Evolutionary conservation across 1,140 invertebrate genomes (phyloP).

Genomic region (Ylistrum balloti): DNA sequence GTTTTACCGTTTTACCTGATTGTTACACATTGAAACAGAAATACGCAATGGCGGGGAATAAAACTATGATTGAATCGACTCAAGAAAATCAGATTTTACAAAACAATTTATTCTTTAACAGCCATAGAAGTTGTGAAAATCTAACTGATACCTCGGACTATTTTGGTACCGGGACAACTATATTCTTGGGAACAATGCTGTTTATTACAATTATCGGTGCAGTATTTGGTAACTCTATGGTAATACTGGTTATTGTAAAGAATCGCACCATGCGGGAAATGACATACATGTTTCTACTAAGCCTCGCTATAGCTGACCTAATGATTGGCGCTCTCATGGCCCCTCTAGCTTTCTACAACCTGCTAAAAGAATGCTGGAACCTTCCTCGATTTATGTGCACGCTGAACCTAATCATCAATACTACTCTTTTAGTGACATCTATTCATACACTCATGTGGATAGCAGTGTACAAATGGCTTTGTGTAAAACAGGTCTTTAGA

Average conservation of each 20-base stretch:
- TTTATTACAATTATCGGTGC: constrained; percentile 39
- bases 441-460: constrained; percentile 84
- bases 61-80: not conserved
- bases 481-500: not conserved
- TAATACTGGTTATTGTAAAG: constrained; percentile 48
- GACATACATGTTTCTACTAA: constrained; percentile 81
- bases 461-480: constrained; percentile 79
- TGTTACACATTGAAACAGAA: no score
- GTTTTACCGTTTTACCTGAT: no score
- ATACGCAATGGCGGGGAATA: not conserved
- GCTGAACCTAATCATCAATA: constrained; percentile 82
- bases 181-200: constrained; percentile 46
- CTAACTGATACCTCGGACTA: not conserved
- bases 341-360: constrained; percentile 77
- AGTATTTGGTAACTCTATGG: constrained; percentile 49
- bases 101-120: not conserved
- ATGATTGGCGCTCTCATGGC: constrained; percentile 78
- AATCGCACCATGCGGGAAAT: constrained; percentile 44
- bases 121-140: not conserved
- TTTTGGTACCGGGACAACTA: constrained; percentile 41
- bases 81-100: not conserved
- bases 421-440: constrained; percentile 81
- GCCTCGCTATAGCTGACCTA: constrained; percentile 81
- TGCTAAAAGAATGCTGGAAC: constrained; percentile 66
- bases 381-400: constrained; percentile 72